Conservation (phyloP, 2,888 invertebrate species). For the Brassicogethes aeneus region DNA sequence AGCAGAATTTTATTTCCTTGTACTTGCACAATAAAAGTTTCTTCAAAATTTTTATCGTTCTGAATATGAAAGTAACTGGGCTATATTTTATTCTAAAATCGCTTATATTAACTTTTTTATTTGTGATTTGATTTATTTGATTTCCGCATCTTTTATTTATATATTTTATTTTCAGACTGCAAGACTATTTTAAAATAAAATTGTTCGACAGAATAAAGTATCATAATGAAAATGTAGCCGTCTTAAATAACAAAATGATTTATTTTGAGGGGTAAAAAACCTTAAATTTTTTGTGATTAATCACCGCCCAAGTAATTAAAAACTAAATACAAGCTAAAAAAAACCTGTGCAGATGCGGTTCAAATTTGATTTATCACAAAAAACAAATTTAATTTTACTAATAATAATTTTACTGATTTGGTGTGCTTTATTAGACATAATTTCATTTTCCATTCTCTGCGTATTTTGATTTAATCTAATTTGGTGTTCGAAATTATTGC, state of each 20-base stretch:
- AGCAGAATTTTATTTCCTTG: constrained; percentile 11
- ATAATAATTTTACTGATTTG: background rate
- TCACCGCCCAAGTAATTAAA: background rate
- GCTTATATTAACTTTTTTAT: background rate
- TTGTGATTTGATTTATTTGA: background rate
- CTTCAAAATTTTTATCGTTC: background rate
- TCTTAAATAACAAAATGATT: background rate
- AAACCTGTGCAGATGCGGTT: background rate
- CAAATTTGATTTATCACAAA: background rate
- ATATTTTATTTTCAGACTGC: too few species aligned
- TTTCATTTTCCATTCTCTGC: background rate
- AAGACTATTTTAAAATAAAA: too few species aligned
- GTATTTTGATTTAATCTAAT: background rate
- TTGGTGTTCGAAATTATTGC: background rate
- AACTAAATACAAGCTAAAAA: background rate
- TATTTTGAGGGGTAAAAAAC: too few species aligned
- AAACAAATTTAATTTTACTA: background rate
- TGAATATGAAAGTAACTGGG: constrained; percentile 1
- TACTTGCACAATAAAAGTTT: constrained; percentile 11
- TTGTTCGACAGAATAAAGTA: too few species aligned
- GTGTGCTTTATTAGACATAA: background rate
- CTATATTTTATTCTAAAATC: constrained; percentile 1
- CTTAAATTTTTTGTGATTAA: background rate
- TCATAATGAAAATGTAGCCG: background rate
- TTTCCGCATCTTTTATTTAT: background rate